Base-by-base conservation (phyloP, 2,797 vertebrate species). In the Psittacula derbiana region DNA sequence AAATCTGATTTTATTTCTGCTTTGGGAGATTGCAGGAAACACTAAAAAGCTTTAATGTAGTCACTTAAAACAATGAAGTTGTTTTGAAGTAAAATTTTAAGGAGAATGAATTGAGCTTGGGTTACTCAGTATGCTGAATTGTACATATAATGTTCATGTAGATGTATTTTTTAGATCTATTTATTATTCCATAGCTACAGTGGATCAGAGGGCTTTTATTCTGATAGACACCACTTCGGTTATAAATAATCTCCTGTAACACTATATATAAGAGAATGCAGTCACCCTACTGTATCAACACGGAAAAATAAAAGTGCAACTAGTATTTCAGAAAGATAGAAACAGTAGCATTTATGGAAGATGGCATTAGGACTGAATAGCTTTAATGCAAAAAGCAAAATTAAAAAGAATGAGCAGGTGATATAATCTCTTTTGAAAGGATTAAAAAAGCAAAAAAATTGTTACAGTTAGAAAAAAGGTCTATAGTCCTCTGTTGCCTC, bases 1-100 rank as follows among this genome's bases (percentile, higher is more conserved):
- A 98, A 98, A 98, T 97, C 97, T 97, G 98, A 98, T 98, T 98
- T 98, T 98, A 98, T 98, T 98, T 98, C 97, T 98, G 97, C 91
- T 98, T 95, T 97, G 98, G 98, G 98, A 98, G 96, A 98, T 95
- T 92, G 93, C 96, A 97, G 93, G 91, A 97, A 98, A 97, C 95
- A 98, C 92, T 98, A 97, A 98, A 98, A 98, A 97, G 95, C 93
- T 97, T 97, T 98, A 97, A 98, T 98, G 97, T 97, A 97, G 97
- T 96, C 95, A 86, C 95, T 98, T 98, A 97, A 96, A 97, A 96
- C 88, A 96, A 92, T 96, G 97, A 97, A 97, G 94, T 97, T 97
- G 88, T 97, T 97, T 94, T 96, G 92, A 98, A 97, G 93, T 86
- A 94, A 98, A 98, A 98, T 92, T 98, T 98, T 94, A 97, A 97